phyloP scores from a whole-genome alignment of 2,888 invertebrate species.

The Parochlus steinenii region DNA sequence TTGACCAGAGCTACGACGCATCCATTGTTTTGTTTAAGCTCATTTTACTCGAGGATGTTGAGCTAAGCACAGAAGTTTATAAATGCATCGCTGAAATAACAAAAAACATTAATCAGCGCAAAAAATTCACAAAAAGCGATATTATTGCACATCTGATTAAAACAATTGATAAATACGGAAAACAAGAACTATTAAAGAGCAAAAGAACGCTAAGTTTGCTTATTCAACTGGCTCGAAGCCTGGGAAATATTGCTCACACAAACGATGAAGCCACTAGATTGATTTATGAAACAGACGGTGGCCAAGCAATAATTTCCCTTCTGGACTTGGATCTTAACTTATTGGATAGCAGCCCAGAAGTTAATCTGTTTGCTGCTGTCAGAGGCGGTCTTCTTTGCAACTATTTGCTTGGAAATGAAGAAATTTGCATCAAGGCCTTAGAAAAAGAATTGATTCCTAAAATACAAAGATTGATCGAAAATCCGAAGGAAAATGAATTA shows the following conservation, averaged over 20 bases:
- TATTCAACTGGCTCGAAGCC: conserved; percentile 61
- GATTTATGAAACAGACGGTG: conserved; percentile 34
- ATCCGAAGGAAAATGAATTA: conserved; percentile 36
- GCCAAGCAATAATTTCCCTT: conserved; percentile 31
- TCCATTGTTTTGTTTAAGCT: no score
- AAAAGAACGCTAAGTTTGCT: conserved; percentile 34
- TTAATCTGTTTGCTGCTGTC: conserved; percentile 41
- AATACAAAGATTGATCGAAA: conserved; percentile 37
- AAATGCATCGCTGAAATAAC: conserved; percentile 68
- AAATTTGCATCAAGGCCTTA: conserved; percentile 42
- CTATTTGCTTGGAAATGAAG: conserved; percentile 56
- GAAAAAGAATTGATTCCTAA: conserved; percentile 36
- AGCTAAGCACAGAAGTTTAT: no score
- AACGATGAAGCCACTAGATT: conserved; percentile 51
- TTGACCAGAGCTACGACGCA: no score
- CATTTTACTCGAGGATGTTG: no score
- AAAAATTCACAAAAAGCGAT: conserved; percentile 44
- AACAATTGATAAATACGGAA: conserved; percentile 29
- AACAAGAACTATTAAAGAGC: conserved; percentile 10
- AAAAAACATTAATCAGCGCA: conserved; percentile 58
- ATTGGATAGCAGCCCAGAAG: conserved; percentile 25
- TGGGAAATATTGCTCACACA: conserved; percentile 81
- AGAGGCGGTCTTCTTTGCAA: conserved; percentile 64
- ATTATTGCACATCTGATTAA: conserved; percentile 41
- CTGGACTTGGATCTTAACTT: conserved; percentile 26